phyloP scores from a whole-genome alignment of 64 coral and sea anemone genomes.

The Porites lutea region DNA sequence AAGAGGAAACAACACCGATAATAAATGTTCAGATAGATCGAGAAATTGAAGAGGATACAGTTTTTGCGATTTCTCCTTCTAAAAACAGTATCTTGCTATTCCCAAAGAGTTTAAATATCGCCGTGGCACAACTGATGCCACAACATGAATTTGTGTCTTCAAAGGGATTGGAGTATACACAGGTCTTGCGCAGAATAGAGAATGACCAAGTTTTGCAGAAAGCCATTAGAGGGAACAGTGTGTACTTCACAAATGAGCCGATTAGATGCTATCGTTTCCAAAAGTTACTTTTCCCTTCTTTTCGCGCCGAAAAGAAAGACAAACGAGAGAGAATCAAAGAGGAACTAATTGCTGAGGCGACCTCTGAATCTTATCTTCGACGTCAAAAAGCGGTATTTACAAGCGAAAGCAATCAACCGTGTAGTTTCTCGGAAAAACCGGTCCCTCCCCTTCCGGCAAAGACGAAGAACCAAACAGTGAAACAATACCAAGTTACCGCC shows the following conservation, averaged over 20 bases:
- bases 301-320: neutral
- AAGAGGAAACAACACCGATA: neutral
- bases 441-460: slow-evolving; percentile 14
- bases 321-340: neutral
- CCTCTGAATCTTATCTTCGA: neutral
- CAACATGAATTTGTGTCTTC: neutral
- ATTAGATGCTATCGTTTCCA: neutral
- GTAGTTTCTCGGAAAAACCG: neutral
- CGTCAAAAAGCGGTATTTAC: neutral
- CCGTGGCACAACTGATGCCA: neutral
- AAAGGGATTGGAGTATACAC: neutral
- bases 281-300: neutral
- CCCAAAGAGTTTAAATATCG: slow-evolving; percentile 27
- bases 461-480: neutral
- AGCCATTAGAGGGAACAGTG: neutral
- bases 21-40: slow-evolving; percentile 10
- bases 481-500: neutral
- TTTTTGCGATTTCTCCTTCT: neutral
- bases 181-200: neutral
- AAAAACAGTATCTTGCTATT: neutral
- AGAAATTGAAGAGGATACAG: slow-evolving; percentile 48
- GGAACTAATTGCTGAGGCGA: neutral
- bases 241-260: slow-evolving; percentile 20
- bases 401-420: neutral
- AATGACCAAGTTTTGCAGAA: neutral